phyloP scores from a whole-genome alignment of 2,888 invertebrate species.

The Lacanobia wlatinum region DNA sequence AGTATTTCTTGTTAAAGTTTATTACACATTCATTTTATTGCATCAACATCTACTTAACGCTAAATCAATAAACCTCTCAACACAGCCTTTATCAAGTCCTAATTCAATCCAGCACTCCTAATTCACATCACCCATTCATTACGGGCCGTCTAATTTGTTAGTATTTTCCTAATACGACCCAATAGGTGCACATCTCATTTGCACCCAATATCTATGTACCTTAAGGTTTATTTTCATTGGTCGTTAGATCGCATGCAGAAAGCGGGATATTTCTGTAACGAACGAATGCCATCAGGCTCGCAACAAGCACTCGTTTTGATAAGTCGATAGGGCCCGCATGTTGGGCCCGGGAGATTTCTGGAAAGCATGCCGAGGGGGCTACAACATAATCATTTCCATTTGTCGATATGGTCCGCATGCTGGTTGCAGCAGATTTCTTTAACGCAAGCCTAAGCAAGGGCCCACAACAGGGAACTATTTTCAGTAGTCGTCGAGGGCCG shows the following conservation, averaged over 20 bases:
- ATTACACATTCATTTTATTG: not conserved
- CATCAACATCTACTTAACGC: not conserved
- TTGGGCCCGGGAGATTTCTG: not conserved
- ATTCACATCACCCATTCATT: slow-evolving; percentile 45
- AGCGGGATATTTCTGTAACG: not conserved
- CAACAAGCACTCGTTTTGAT: not conserved
- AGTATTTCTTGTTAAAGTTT: not conserved
- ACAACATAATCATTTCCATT: not conserved
- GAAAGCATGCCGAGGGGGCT: not conserved
- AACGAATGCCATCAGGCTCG: not conserved
- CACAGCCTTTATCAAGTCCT: slow-evolving; percentile 29
- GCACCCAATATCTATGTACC: slow-evolving; percentile 46
- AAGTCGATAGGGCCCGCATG: not conserved
- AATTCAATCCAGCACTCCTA: slow-evolving; percentile 46
- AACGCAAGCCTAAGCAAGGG: no score
- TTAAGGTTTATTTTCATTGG: slow-evolving; percentile 7
- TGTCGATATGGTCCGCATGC: not conserved
- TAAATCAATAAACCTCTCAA: slow-evolving; percentile 36
- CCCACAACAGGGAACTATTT: no score
- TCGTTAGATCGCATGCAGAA: not conserved
- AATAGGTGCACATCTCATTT: slow-evolving; percentile 57
- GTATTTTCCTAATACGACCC: slow-evolving; percentile 46
- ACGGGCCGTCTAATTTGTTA: slow-evolving; percentile 54
- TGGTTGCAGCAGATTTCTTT: not conserved
- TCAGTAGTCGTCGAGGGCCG: no score